A percentile compares a stretch with the other conserved stretches of the same genome.
phyloP scores from a whole-genome alignment of 2,113 vertebrate species.

The Orientallactaga bullata region DNA sequence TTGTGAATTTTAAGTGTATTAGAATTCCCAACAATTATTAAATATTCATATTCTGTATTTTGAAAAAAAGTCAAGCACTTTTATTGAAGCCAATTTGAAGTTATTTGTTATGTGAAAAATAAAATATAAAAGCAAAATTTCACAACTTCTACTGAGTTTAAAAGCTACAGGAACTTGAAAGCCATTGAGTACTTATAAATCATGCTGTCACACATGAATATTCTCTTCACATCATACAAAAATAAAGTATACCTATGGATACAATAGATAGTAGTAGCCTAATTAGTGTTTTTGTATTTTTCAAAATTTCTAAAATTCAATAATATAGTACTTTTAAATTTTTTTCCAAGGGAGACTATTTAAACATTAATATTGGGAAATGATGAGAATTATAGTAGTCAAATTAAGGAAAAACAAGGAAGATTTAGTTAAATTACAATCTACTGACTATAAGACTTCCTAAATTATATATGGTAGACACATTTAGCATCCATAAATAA shows the following conservation, averaged over 20 bases:
- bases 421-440: neutral
- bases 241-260: neutral
- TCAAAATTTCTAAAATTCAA: neutral
- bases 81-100: neutral
- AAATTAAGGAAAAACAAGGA: neutral
- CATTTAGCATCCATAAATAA: neutral
- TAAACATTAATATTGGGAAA: neutral
- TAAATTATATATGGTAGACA: neutral
- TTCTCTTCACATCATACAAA: neutral
- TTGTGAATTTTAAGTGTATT: neutral
- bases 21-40: neutral
- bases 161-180: constrained; percentile 13
- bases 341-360: neutral
- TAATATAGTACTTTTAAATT: neutral
- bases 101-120: constrained; percentile 32
- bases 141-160: neutral
- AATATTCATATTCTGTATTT: neutral
- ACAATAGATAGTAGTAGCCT: neutral
- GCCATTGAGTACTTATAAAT: neutral
- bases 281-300: neutral
- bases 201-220: neutral
- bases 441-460: neutral
- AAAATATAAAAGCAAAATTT: neutral
- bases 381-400: neutral
- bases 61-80: neutral